Base-by-base conservation (phyloP, 2,797 vertebrate species). In the Xenentodon cancila region DNA sequence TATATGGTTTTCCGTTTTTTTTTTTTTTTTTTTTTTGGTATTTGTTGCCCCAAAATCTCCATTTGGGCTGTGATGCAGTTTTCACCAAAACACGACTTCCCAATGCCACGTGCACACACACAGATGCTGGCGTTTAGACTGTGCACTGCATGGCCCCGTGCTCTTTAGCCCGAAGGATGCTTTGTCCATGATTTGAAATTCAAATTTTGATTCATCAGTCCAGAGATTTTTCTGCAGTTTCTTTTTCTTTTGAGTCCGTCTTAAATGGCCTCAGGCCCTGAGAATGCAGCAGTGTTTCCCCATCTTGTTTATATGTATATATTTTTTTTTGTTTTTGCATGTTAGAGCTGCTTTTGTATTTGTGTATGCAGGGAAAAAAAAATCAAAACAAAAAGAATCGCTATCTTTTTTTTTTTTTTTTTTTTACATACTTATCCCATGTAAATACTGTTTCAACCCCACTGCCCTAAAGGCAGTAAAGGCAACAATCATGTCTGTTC, bases 141-240 rank as follows among this genome's bases (percentile, higher is more conserved):
- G n/a, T 15, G 32, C 9, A 18, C 20, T 8, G 22, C n/a, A 59
- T 49, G 32, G 20, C 48, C 18, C 1, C 3, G 12, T 48, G n/a
- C n/a, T 61, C 50, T 51, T 51, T 27, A 19, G 43, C 32, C 16
- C 18, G n/a, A 18, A 63, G 19, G 45, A 63, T 46, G 43, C 20
- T 37, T 5, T 53, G 15, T 9, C 2, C 18, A n/a, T 32, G n/a
- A 59, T 61, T 61, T 61, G 34, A 50, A 60, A 46, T 45, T 53
- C 19, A 63, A 46, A 22, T 63, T 37, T 53, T 12, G 27, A 63
- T 62, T 50, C 16, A 25, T 61, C 19, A 45, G 49, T 21, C 18
- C 8, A 13, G 42, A n/a, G 18, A 9, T 30, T 45, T n/a, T 32
- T 45, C 2, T 1, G 9, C 7, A 9, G 1, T 17, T 11, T 37